Percentiles rank a stretch among this genome's conserved stretches.
Evolutionary conservation across 1,140 invertebrate species (phyloP).

Genomic region (Armadillidium nasatum): DNA sequence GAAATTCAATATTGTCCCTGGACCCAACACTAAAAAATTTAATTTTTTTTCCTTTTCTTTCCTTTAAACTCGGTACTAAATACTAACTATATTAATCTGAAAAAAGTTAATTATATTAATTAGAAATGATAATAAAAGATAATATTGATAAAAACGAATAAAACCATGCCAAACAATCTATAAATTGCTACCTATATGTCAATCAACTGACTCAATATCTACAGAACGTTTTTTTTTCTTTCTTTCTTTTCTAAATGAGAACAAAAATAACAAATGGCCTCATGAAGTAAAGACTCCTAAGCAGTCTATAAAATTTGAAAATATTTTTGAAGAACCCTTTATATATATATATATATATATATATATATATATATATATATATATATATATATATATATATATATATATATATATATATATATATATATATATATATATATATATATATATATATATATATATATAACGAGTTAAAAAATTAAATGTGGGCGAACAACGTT

Average conservation of each 20-base stretch:
- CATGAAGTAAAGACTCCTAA: neutral
- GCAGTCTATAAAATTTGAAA: too few species aligned
- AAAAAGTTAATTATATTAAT: conserved; percentile 1
- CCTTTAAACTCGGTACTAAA: too few species aligned
- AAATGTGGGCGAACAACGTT: too few species aligned
- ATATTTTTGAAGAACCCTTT: too few species aligned
- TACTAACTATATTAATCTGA: neutral
- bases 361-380: conserved; percentile 18
- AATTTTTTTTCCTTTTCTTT: neutral
- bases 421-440: too few species aligned
- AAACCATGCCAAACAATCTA: conserved; percentile 3
- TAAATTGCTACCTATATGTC: neutral
- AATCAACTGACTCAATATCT: neutral
- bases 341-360: too few species aligned
- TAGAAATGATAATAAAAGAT: neutral
- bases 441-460: too few species aligned
- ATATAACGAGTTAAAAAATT: too few species aligned
- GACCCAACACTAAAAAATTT: conserved; percentile 2
- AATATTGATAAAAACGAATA: neutral
- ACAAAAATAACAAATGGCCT: neutral
- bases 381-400: conserved; percentile 27
- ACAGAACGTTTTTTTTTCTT: neutral
- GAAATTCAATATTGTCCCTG: neutral
- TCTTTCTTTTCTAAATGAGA: neutral
- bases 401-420: conserved; percentile 22